These are phyloP conservation scores for Eucidaris tribuloides DNA, from an alignment of 35 echinoderm and acorn worm species.

Conservation along the genomic window DNA sequence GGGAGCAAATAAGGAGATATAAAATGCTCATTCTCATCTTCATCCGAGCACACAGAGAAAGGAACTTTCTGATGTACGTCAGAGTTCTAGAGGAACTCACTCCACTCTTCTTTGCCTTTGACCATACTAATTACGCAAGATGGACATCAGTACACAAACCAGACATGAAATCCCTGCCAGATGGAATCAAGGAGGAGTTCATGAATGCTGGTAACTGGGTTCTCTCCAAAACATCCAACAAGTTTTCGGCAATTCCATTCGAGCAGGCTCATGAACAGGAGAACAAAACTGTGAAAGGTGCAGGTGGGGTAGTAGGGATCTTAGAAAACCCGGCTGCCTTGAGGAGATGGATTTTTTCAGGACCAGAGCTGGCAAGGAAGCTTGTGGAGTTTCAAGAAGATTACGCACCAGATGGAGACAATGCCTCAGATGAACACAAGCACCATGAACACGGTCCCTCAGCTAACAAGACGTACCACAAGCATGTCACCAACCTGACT, in stretches of 20 bases:
- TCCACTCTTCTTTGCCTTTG: slow-evolving; percentile 12
- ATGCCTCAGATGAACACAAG: neutral
- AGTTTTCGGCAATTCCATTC: slow-evolving; percentile 16
- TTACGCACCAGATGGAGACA: neutral
- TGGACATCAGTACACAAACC: slow-evolving; percentile 17
- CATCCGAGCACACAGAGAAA: slow-evolving; percentile 18
- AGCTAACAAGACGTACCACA: neutral
- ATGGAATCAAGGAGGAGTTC: neutral
- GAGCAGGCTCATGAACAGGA: slow-evolving; percentile 48
- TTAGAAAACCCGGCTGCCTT: slow-evolving; percentile 63
- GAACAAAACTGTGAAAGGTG: slow-evolving; percentile 28
- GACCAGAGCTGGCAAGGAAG: slow-evolving; percentile 11
- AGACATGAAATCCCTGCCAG: slow-evolving; percentile 12
- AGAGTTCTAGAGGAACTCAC: neutral
- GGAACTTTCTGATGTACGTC: slow-evolving; percentile 13
- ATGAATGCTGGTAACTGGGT: neutral
- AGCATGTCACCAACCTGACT: too few species aligned
- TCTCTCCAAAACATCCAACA: neutral
- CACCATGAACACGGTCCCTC: neutral
- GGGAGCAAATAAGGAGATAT: slow-evolving; percentile 2
- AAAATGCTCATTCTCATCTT: slow-evolving; percentile 32
- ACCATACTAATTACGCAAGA: slow-evolving; percentile 2
- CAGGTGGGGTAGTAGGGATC: slow-evolving; percentile 25
- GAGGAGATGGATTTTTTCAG: slow-evolving; percentile 13
- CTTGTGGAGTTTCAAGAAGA: slow-evolving; percentile 1